Percentiles rank a stretch among this genome's conserved stretches.
Evolutionary conservation across 2,888 invertebrate genomes (phyloP).

Genomic region (Apamea monoglypha): DNA sequence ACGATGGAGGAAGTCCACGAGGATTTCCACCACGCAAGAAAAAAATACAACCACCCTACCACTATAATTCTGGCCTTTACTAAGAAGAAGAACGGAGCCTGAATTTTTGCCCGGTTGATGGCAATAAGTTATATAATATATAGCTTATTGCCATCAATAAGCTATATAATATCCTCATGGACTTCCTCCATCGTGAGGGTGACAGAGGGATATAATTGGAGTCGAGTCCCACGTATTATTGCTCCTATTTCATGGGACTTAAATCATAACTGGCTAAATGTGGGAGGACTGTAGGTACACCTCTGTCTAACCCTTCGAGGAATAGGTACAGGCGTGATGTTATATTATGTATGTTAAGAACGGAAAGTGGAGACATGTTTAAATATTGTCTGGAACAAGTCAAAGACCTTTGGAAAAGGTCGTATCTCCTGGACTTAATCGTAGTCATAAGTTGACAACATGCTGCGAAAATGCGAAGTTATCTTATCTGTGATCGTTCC

Average conservation of each 20-base stretch:
- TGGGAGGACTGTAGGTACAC: background rate
- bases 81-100: background rate
- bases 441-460: background rate
- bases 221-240: too few relatives aligned
- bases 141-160: too few relatives aligned
- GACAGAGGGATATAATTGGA: too few relatives aligned
- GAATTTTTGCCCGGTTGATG: background rate
- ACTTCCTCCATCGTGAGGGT: too few relatives aligned
- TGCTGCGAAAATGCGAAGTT: background rate
- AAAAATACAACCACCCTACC: too few relatives aligned
- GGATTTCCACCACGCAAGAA: too few relatives aligned
- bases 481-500: background rate
- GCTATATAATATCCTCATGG: too few relatives aligned
- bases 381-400: background rate
- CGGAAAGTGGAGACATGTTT: background rate
- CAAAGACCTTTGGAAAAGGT: background rate
- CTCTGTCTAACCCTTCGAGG: background rate
- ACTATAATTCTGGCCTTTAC: background rate
- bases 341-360: background rate
- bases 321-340: background rate
- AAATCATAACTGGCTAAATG: background rate
- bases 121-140: too few relatives aligned
- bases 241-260: background rate
- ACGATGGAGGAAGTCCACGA: too few relatives aligned
- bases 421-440: too few relatives aligned